Conservation (phyloP, 2,888 invertebrate species). For the Latheticus oryzae region DNA sequence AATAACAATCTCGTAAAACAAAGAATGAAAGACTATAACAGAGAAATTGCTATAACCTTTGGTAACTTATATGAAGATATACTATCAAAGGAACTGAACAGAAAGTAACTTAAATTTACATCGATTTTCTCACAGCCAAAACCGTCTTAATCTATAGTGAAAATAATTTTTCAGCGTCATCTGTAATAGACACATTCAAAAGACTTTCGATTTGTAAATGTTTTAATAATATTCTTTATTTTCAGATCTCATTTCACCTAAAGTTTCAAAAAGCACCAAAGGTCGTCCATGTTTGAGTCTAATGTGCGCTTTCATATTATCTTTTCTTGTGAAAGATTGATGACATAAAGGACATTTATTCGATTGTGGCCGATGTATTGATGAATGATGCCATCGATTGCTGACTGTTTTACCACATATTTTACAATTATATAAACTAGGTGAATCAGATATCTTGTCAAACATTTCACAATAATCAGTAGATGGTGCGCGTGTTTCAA, state of each 20-base stretch:
- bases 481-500: constrained; percentile 46
- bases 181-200: neutral
- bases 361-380: constrained; percentile 74
- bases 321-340: constrained; percentile 73
- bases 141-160: too few relatives aligned
- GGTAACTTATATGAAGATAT: too few relatives aligned
- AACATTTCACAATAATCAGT: constrained; percentile 59
- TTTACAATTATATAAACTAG: constrained; percentile 70
- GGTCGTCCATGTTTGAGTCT: constrained; percentile 70
- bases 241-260: constrained; percentile 19
- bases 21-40: too few relatives aligned
- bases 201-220: constrained; percentile 1
- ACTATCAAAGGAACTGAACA: neutral
- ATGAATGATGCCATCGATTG: constrained; percentile 76
- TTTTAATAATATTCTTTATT: constrained; percentile 22
- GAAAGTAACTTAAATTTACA: neutral
- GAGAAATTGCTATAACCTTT: too few relatives aligned
- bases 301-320: constrained; percentile 76
- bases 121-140: constrained; percentile 12
- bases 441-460: constrained; percentile 54
- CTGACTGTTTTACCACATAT: constrained; percentile 75
- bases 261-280: constrained; percentile 29
- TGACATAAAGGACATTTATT: constrained; percentile 74
- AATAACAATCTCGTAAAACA: too few relatives aligned
- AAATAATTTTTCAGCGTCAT: too few relatives aligned